Evolutionary conservation across 2,888 invertebrate genomes (phyloP), one percentile per base, ranked within the genome.

Genomic region (Nomada fucata): DNA sequence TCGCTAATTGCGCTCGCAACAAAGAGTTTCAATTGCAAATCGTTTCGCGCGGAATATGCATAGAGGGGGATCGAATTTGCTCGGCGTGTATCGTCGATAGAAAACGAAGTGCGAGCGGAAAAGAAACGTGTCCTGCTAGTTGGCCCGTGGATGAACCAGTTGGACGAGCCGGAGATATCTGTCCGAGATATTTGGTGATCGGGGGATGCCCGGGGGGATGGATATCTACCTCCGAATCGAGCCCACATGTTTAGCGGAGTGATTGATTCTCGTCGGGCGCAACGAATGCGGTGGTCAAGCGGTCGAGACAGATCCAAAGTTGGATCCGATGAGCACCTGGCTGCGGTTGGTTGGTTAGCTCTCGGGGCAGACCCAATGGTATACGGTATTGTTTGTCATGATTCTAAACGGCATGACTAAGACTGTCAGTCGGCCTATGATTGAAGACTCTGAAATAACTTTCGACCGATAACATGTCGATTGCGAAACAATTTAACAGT

Each of bases 231-330:
- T 57, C 23, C 42, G 80, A 70, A 84, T 85, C 74, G 77, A 63
- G 72, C 47, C 80, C 67, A 55, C 75, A 63, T 29, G 76, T 78
- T 84, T 82, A 79, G 71, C 76, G 44, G 73, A 77, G 87, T 89
- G 89, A 89, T 89, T 89, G 89, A 89, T 89, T 88, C 81, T 88
- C 86, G 79, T 84, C 82, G 89, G 84, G 72, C 77, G 83, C 79
- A 59, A 79, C 89, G 85, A 86, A 83, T 83, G 82, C 86, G 89
- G 86, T 86, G 88, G 86, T 84, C 87, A 71, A 59, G 71, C 63
- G 67, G 57, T 57, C 79, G 72, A 57, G 42, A 23, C n/a, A 18
- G 75, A 60, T 67, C 65, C 79, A 20, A 55, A 47, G 67, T 50
- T 42, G 70, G 59, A 70, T 44, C 75, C 72, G 70, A 29, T 65